Evolutionary conservation across 2,888 invertebrate genomes (phyloP).

Genomic region (Doris montereyensis): DNA sequence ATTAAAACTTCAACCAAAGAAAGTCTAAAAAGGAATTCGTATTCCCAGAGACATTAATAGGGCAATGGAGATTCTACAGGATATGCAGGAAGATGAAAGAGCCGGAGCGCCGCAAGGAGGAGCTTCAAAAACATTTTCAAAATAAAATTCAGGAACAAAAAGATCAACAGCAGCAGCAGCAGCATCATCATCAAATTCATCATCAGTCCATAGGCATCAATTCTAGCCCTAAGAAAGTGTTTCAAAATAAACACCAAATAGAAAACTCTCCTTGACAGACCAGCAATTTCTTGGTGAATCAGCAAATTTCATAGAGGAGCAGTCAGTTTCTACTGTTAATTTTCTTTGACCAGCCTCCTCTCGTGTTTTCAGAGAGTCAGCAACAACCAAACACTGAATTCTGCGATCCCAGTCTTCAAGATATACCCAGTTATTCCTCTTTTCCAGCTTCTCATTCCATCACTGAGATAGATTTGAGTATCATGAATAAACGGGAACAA

Average conservation of each 20-base stretch:
- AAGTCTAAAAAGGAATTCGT: slow-evolving; percentile 38
- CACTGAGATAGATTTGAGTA: not conserved
- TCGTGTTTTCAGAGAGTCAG: not conserved
- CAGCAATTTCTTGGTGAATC: slow-evolving; percentile 31
- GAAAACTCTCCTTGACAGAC: slow-evolving; percentile 25
- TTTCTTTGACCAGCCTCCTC: slow-evolving; percentile 33
- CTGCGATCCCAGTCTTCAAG: not conserved
- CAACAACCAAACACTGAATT: not conserved
- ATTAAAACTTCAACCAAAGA: slow-evolving; percentile 39
- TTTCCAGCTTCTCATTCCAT: not conserved
- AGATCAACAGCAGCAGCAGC: slow-evolving; percentile 21
- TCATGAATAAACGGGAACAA: no score
- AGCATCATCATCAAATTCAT: not conserved
- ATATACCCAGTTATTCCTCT: not conserved
- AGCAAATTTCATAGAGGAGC: slow-evolving; percentile 32
- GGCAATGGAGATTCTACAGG: slow-evolving; percentile 39
- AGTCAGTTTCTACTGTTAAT: slow-evolving; percentile 26
- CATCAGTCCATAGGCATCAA: not conserved
- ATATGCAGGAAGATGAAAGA: slow-evolving; percentile 39
- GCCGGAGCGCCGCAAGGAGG: slow-evolving; percentile 27
- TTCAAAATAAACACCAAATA: slow-evolving; percentile 38
- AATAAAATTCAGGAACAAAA: slow-evolving; percentile 2
- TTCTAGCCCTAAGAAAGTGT: slow-evolving; percentile 27
- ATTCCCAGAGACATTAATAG: slow-evolving; percentile 40
- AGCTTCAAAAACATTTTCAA: slow-evolving; percentile 15